phyloP scores from a whole-genome alignment of 1,140 invertebrate species.

The Caenorhabditis remanei region DNA sequence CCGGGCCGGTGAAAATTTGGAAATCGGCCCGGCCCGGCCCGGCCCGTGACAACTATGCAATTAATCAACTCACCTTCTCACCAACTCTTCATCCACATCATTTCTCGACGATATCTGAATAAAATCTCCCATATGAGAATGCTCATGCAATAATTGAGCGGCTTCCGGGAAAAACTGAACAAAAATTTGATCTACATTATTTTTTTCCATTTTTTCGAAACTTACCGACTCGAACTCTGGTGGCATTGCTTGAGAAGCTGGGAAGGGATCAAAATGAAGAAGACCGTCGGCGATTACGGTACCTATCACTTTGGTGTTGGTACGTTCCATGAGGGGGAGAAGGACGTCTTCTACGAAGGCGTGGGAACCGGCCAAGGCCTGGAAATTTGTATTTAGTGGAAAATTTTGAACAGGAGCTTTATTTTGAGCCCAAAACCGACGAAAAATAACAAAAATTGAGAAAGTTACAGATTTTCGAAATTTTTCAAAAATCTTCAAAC shows the following conservation, averaged over 20 bases:
- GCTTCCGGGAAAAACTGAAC: slow-evolving; percentile 62
- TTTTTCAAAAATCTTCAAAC: too few species aligned
- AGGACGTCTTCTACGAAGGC: slow-evolving; percentile 62
- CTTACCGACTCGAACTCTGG: slow-evolving; percentile 47
- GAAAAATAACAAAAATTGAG: too few species aligned
- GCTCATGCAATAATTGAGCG: slow-evolving; percentile 44
- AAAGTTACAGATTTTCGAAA: too few species aligned
- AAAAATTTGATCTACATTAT: neutral
- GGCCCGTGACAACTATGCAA: too few species aligned
- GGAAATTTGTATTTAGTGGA: neutral
- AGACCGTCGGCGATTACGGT: slow-evolving; percentile 55
- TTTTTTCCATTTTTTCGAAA: neutral
- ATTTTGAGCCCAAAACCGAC: neutral
- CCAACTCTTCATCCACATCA: slow-evolving; percentile 40
- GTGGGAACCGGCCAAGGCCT: slow-evolving; percentile 57
- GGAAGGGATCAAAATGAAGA: slow-evolving; percentile 59
- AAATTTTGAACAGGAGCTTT: neutral
- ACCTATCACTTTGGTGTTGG: slow-evolving; percentile 44
- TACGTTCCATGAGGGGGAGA: slow-evolving; percentile 53
- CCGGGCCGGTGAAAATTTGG: too few species aligned
- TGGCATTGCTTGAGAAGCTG: slow-evolving; percentile 55
- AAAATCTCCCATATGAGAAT: slow-evolving; percentile 62
- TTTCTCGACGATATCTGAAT: slow-evolving; percentile 54
- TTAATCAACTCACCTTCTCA: slow-evolving; percentile 48
- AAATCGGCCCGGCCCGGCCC: too few species aligned